Evolutionary conservation across 1,140 invertebrate genomes (phyloP), one percentile per base, ranked within the genome.

Genomic region (Sinella curviseta): DNA sequence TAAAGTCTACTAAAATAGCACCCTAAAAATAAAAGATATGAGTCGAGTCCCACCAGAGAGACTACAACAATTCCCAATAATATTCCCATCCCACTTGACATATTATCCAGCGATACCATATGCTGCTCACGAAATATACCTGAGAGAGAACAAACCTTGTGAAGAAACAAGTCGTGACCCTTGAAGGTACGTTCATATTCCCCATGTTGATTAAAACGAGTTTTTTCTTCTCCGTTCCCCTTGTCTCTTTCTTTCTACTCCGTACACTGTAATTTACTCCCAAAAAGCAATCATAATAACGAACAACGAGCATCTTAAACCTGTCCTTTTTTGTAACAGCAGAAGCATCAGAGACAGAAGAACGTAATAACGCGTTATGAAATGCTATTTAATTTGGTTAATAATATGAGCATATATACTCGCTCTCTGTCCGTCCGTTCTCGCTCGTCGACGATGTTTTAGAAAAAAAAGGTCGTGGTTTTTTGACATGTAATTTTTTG

Each of bases 81-180:
- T 12, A 8, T 8, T 48, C 39, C 20, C 39, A 48, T 48, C 39
- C 39, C 39, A 48, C 39, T 48, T 48, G 39, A 48, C 39, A 48
- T 48, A 8, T 20, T 48, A 48, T 8, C 8, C 20, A 48, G 39
- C 8, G 8, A 48, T 48, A 8, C 39, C 39, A 48, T 48, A 48
- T 48, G 39, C 39, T 48, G 39, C 39, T 48, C 39, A 48, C 39
- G 39, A 48, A 48, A 20, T 8, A 48, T 48, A 48, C n/a, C n/a
- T n/a, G n/a, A n/a, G n/a, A n/a, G n/a, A n/a, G n/a, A n/a, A n/a
- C n/a, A n/a, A n/a, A n/a, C n/a, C n/a, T n/a, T n/a, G n/a, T n/a
- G n/a, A n/a, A n/a, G n/a, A n/a, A n/a, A n/a, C n/a, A 48, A 20
- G 20, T 48, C 57, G 57, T 60, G 57, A 60, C 57, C 57, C 57